Base-by-base conservation (phyloP, 2,797 vertebrate species). In the Molossus alvarezi region DNA sequence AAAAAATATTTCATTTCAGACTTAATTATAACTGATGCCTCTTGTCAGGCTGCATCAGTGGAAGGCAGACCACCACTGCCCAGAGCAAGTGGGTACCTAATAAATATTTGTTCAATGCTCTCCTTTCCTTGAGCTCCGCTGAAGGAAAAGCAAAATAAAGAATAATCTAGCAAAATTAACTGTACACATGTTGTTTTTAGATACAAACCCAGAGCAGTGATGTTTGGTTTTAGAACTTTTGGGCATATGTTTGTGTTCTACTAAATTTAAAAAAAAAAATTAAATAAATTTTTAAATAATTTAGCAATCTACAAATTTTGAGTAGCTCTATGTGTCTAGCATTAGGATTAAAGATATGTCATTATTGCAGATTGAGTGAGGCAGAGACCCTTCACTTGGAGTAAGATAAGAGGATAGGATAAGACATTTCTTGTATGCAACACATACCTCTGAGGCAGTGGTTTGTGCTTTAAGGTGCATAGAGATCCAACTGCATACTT, bases 41-140 rank as follows among this genome's bases (percentile, higher is more conserved):
- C 0, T 67, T 64, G 5, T 20, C 2, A 2, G 2, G 33, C 8
- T 37, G 27, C 3, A 2, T 48, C 14, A 51, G 6, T 9, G 2
- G 5, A 80, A 6, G 7, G 15, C 17, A 75, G 27, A 72, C 6
- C 2, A 53, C 21, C 18, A 14, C 4, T 21, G 8, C 48, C 25
- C 48, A n/a, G 10, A 25, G 86, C 9, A 41, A 48, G 17, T 10
- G 48, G 3, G 3, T 11, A 2, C 11, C 14, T 4, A 14, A 10
- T 18, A 72, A 37, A 20, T 27, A 2, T 13, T 82, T 67, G 11
- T 3, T 33, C 3, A 37, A 13, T 48, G 12, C 13, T 12, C 13
- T 51, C 55, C 14, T 79, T 1, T 9, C 21, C 9, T 88, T 17
- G 15, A 33, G 3, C 23, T 81, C 6, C 27, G 27, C 0, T 33